Percentiles rank a stretch among this genome's conserved stretches.
Evolutionary conservation across 2,113 vertebrate species (phyloP).

Genomic region (Oxyruncus cristatus): DNA sequence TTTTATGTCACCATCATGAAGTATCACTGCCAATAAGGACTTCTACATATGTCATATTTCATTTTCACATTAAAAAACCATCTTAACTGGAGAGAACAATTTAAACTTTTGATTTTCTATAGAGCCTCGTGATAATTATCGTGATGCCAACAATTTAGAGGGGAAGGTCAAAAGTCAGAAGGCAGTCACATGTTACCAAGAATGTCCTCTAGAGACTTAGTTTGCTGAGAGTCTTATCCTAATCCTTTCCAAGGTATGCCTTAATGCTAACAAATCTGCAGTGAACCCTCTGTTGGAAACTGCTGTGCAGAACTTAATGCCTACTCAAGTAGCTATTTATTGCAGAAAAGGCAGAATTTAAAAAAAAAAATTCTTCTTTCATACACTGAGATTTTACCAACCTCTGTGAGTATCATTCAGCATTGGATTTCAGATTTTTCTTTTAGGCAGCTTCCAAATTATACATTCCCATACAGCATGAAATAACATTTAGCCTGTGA

Average conservation of each 20-base stretch:
- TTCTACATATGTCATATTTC: neutral
- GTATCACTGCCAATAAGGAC: neutral
- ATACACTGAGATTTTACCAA: neutral
- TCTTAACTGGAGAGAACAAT: neutral
- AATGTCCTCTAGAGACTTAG: neutral
- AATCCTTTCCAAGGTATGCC: slow-evolving; percentile 39
- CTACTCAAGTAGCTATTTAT: neutral
- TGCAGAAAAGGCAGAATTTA: neutral
- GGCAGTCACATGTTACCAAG: slow-evolving; percentile 9
- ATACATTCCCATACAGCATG: neutral
- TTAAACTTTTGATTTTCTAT: neutral
- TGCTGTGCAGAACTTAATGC: neutral
- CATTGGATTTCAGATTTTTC: neutral
- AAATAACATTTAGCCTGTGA: neutral
- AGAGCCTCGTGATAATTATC: neutral
- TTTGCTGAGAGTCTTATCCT: slow-evolving; percentile 11
- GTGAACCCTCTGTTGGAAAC: neutral
- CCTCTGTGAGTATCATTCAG: neutral
- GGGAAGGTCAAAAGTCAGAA: slow-evolving; percentile 7
- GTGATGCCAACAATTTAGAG: neutral
- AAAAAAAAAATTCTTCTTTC: neutral
- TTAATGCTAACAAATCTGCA: slow-evolving; percentile 15
- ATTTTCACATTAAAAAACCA: neutral
- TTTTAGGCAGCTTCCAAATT: neutral
- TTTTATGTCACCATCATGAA: neutral